These are phyloP conservation scores for Chironomus tepperi DNA, from an alignment of 1,140 invertebrate genomes.

Conservation along the genomic window DNA sequence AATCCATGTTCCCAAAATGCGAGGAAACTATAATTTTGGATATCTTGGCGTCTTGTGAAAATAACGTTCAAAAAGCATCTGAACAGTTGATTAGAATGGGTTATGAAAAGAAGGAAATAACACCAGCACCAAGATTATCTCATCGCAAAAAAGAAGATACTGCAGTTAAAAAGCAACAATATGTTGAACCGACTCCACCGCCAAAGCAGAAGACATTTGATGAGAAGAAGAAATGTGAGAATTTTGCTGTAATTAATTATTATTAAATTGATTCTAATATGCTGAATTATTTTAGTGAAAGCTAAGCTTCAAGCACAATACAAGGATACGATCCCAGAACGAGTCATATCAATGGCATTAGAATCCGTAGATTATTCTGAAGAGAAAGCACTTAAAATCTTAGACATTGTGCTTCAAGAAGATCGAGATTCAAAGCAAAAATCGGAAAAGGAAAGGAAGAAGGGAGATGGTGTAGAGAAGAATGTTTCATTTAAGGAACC, in stretches of 20 bases:
- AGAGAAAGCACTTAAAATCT: slow-evolving; percentile 64
- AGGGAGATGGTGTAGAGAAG: slow-evolving; percentile 26
- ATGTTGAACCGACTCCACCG: slow-evolving; percentile 42
- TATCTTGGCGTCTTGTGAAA: slow-evolving; percentile 71
- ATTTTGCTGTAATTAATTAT: slow-evolving; percentile 25
- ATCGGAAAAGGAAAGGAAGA: slow-evolving; percentile 28
- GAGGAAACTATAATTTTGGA: slow-evolving; percentile 83
- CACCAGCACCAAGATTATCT: slow-evolving; percentile 40
- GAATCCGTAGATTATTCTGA: slow-evolving; percentile 80
- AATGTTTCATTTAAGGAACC: slow-evolving; percentile 26
- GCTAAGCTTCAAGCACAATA: slow-evolving; percentile 62
- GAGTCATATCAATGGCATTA: slow-evolving; percentile 72
- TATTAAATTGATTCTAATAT: slow-evolving; percentile 23
- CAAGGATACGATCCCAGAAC: slow-evolving; percentile 57
- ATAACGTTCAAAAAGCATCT: slow-evolving; percentile 78
- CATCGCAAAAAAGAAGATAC: slow-evolving; percentile 43
- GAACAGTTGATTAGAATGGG: slow-evolving; percentile 69
- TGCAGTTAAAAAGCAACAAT: slow-evolving; percentile 40
- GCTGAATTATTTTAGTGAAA: slow-evolving; percentile 57
- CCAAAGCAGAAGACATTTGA: slow-evolving; percentile 53
- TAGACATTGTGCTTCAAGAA: slow-evolving; percentile 59
- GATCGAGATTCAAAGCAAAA: slow-evolving; percentile 43
- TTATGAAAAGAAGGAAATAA: slow-evolving; percentile 64
- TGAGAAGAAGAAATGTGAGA: slow-evolving; percentile 65
- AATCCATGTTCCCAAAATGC: slow-evolving; percentile 82